These are phyloP conservation scores for Gymnogyps californianus DNA, from an alignment of 2,113 vertebrate genomes.

Conservation along the genomic window DNA sequence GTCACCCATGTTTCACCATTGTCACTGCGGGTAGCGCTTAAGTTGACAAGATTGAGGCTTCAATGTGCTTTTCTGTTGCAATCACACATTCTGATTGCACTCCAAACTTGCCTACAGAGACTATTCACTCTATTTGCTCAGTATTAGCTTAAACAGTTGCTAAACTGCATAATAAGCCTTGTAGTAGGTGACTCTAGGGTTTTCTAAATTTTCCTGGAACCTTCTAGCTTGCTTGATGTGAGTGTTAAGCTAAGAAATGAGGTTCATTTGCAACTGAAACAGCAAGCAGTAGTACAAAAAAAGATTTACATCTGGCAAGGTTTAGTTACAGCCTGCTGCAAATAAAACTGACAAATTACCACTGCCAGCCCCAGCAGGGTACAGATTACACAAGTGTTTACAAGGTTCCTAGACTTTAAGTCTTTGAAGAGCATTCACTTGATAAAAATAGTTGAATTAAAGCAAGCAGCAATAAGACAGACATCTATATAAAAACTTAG, in stretches of 20 bases:
- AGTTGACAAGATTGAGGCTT: background rate
- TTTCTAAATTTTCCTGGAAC: background rate
- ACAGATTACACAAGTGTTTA: background rate
- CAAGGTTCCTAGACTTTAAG: background rate
- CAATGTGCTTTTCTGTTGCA: background rate
- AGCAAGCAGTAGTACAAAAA: background rate
- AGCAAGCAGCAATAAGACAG: background rate
- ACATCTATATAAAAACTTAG: background rate
- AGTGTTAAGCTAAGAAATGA: background rate
- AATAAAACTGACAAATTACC: conserved; percentile 18
- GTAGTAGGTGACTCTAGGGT: background rate
- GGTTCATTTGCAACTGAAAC: background rate
- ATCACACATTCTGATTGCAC: background rate
- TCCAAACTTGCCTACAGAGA: background rate
- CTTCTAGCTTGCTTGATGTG: background rate
- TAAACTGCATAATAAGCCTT: background rate
- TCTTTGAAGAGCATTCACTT: background rate
- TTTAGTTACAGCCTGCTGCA: background rate
- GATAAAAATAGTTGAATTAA: background rate
- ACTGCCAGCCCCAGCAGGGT: background rate
- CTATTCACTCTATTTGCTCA: background rate
- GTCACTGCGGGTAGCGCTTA: background rate
- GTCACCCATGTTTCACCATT: background rate
- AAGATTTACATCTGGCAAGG: background rate
- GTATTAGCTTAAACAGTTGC: background rate